These are phyloP conservation scores for mouse (Mus musculus) DNA, from an alignment of 2,113 vertebrate species.

Conservation along the genomic window GRCm39 chr5:100110001-100110500, in stretches of 20 bases:
- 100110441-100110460: slow-evolving; percentile 99
- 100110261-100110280: slow-evolving; percentile 99
- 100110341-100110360: slow-evolving; percentile 74
- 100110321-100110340: slow-evolving; percentile 89
- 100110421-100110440: slow-evolving; percentile 98
- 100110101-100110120: slow-evolving; percentile 96
- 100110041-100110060: slow-evolving; percentile 99
- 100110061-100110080: slow-evolving; percentile 99
- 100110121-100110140: slow-evolving; percentile 99
- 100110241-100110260: slow-evolving; percentile 98
- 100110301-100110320: slow-evolving; percentile 89
- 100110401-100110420: slow-evolving; percentile 99
- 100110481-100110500: slow-evolving; percentile 75
- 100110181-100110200: slow-evolving; percentile 94
- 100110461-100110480: slow-evolving; percentile 95
- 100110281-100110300: slow-evolving; percentile 91
- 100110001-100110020: slow-evolving; percentile 99
- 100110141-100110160: slow-evolving; percentile 99
- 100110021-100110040: slow-evolving; percentile 99
- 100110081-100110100: slow-evolving; percentile 99
- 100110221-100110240: slow-evolving; percentile 94
- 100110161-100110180: slow-evolving; percentile 99
- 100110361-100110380: slow-evolving; percentile 92
- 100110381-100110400: slow-evolving; percentile 89
- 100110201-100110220: slow-evolving; percentile 91